Base-by-base conservation (phyloP, 1,140 invertebrate species). In the Heliothis virescens region DNA sequence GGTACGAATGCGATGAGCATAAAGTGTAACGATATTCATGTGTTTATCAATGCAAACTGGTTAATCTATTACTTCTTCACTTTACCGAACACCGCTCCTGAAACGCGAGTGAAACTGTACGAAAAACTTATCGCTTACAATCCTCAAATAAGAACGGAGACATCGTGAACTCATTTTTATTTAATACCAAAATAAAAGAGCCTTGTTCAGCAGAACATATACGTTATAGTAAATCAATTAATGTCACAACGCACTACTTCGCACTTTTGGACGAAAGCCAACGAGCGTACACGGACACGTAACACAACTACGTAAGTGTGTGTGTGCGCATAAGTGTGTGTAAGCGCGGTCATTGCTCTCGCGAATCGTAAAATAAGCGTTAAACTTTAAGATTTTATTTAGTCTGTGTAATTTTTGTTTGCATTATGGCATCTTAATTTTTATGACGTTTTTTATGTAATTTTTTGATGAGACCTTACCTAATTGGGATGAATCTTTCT, bases 171-270 rank as follows among this genome's bases (percentile, higher is more conserved):
- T 67, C 34, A 47, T 48, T 69, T 41, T 52, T 26, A 21, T 71
- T 71, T 53, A 71, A 29, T 52, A 53, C 48, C 16, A 15, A 29
- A 71, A 55, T 76, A 76, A 50, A 76, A 76, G 65, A 76, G 29
- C 74, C 59, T 50, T 65, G 74, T 76, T 65, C 48, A 50, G 12
- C 48, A 3, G 67, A 53, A n/a, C 67, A 71, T 29, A 63, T 21
- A 76, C 21, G 48, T 53, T 76, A 21, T 26, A 62, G 59, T 76
- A 63, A 76, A 76, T 76, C 73, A 76, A 76, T 76, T 76, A 76
- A 18, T 76, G 73, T 76, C 73, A 76, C 59, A 47, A 71, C 48
- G 47, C 18, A 52, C 47, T 76, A 62, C 59, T 15, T 52, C 60
- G 12, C 21, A 76, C 18, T 52, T 47, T 63, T 76, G 73, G 73